Evolutionary conservation across 2,797 vertebrate genomes (phyloP), one percentile per base, ranked within the genome.

Genomic region (Gallinago nigripennis): DNA sequence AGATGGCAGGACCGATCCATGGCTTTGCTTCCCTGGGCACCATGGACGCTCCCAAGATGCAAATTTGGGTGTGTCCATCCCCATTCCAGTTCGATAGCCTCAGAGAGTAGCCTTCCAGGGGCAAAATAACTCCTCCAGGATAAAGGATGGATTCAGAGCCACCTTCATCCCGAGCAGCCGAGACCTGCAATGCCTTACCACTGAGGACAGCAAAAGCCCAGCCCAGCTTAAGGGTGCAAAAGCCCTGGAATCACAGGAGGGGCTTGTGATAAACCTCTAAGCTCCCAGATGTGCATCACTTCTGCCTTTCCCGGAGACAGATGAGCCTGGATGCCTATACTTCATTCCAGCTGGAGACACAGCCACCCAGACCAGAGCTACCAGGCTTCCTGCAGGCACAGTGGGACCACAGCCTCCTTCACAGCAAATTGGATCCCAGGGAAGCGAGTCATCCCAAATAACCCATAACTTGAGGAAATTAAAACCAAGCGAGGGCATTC

Each of bases 1-100:
- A 96, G 95, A 81, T 95, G 95, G 95, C 95, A 96, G 95, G 68
- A 82, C 63, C 7, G 15, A 87, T 56, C 54, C 69, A 90, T 24
- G 57, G 48, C 79, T 95, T 80, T 0, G 1, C 27, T 78, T 92
- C 60, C 61, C 33, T 48, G 43, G n/a, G 65, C 28, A n/a, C 48
- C 31, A 6, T 0, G 5, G 46, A 41, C 8, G 3, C 37, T 81
- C 80, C 73, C 28, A 65, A 78, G 65, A 60, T 0, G 3, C 58
- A 60, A 17, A 39, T 21, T 1, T 0, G 24, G 11, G 41, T 8
- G 2, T 31, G 48, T 8, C 60, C n/a, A 18, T 6, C 50, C 37
- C 37, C 24, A 13, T 48, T 65, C 41, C 75, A 15, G 2, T 9
- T 16, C 17, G 3, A 4, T 5, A 25, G 16, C 57, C 35, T 48